These are phyloP conservation scores for Halcyon malimbica DNA, from an alignment of 2,113 vertebrate genomes.

Conservation along the genomic window DNA sequence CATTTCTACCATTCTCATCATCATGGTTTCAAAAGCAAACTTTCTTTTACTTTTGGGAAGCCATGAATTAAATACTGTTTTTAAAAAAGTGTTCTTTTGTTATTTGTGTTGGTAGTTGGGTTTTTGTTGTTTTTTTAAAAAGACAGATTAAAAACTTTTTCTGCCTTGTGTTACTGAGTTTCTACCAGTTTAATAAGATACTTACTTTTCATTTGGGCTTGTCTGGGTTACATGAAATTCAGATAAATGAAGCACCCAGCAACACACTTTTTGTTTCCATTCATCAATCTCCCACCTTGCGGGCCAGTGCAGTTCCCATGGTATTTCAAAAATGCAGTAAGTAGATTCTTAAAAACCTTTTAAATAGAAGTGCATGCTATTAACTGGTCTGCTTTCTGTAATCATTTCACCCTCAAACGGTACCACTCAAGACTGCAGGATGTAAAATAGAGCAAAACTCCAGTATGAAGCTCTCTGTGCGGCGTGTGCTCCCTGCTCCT, in stretches of 20 bases:
- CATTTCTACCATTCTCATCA: neutral
- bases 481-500: neutral
- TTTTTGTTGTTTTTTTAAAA: too few species aligned
- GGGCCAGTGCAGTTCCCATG: neutral
- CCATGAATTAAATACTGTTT: neutral
- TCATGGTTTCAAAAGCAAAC: neutral
- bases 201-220: neutral
- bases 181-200: neutral
- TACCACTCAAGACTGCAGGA: fast-evolving
- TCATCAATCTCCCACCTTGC: neutral
- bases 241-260: neutral
- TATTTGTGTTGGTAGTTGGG: too few species aligned
- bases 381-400: neutral
- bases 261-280: neutral
- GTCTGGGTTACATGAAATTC: neutral
- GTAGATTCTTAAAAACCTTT: neutral
- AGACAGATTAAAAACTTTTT: neutral
- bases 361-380: neutral
- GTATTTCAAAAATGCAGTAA: neutral
- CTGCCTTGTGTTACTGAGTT: neutral
- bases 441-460: fast-evolving
- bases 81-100: neutral
- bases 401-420: neutral
- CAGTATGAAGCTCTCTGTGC: fast-evolving
- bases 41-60: neutral